Evolutionary conservation across 2,888 invertebrate genomes (phyloP).

Genomic region (Volucella zonaria): DNA sequence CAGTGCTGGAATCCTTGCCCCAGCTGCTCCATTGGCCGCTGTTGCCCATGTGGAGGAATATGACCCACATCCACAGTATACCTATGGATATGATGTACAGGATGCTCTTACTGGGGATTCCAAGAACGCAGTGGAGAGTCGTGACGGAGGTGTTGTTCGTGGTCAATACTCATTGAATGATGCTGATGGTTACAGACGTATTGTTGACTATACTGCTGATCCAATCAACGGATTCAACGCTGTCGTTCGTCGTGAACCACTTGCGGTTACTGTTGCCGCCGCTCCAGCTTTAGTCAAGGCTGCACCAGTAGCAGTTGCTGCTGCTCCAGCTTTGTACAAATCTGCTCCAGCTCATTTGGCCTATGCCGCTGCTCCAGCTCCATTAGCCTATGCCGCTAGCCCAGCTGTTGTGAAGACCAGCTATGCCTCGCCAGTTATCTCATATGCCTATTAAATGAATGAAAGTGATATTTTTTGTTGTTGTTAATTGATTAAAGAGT

Average conservation of each 20-base stretch:
- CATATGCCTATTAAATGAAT: slow-evolving; percentile 78
- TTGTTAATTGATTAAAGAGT: slow-evolving; percentile 49
- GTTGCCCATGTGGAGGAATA: slow-evolving; percentile 76
- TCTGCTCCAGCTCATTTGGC: slow-evolving; percentile 20
- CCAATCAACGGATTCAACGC: slow-evolving; percentile 84
- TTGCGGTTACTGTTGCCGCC: slow-evolving; percentile 67
- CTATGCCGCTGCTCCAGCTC: slow-evolving; percentile 6
- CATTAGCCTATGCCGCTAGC: slow-evolving; percentile 41
- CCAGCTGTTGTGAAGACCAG: slow-evolving; percentile 17
- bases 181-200: slow-evolving; percentile 84
- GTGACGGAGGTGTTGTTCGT: slow-evolving; percentile 83
- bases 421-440: slow-evolving; percentile 80
- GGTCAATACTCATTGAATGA: slow-evolving; percentile 84
- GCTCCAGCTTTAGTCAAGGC: slow-evolving; percentile 52
- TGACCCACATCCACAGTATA: slow-evolving; percentile 82
- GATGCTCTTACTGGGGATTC: slow-evolving; percentile 83
- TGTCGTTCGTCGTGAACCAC: slow-evolving; percentile 83
- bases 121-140: slow-evolving; percentile 83
- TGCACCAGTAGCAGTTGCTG: slow-evolving; percentile 53
- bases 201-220: slow-evolving; percentile 84
- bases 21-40: slow-evolving; percentile 37
- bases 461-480: slow-evolving; percentile 18
- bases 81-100: slow-evolving; percentile 83
- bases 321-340: slow-evolving; percentile 22
- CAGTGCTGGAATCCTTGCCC: slow-evolving; percentile 76